phyloP scores from a whole-genome alignment of 2,888 invertebrate species.

The Conchocele bisecta region DNA sequence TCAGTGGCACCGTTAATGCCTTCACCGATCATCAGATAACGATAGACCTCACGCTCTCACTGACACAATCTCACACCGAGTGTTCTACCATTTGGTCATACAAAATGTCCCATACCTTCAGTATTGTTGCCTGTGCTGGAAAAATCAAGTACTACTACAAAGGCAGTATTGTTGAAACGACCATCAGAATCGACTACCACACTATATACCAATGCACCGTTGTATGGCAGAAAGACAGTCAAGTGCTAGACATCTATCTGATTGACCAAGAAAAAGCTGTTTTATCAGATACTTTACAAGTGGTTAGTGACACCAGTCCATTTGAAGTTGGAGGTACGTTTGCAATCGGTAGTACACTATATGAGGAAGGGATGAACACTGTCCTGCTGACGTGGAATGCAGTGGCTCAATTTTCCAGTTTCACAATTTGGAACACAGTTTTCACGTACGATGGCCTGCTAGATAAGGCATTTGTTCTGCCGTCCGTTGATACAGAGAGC shows the following conservation, averaged over 20 bases:
- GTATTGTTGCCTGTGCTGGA: constrained; percentile 52
- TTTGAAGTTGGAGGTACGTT: constrained; percentile 64
- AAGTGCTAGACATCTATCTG: constrained; percentile 47
- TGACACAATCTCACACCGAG: constrained; percentile 10
- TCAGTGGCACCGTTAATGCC: constrained; percentile 42
- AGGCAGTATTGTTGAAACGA: too few relatives aligned
- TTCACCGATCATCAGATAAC: constrained; percentile 61
- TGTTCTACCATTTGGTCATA: constrained; percentile 68
- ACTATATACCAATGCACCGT: too few relatives aligned
- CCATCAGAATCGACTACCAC: too few relatives aligned
- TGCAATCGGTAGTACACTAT: constrained; percentile 63
- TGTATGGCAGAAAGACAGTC: too few relatives aligned
- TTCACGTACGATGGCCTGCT: constrained; percentile 48
- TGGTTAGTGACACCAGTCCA: too few relatives aligned
- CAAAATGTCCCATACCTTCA: constrained; percentile 25
- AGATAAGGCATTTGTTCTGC: constrained; percentile 49
- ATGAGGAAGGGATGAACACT: constrained; percentile 13
- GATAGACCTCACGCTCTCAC: constrained; percentile 65
- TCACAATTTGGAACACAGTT: constrained; percentile 65
- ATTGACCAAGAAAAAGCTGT: constrained; percentile 44
- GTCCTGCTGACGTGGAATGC: constrained; percentile 52
- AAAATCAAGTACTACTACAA: constrained; percentile 40
- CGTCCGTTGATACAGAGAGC: constrained; percentile 12
- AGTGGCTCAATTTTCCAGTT: constrained; percentile 63
- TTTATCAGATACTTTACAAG: too few relatives aligned